Evolutionary conservation across 2,113 vertebrate genomes (phyloP).

Genomic region (Saimiri boliviensis): DNA sequence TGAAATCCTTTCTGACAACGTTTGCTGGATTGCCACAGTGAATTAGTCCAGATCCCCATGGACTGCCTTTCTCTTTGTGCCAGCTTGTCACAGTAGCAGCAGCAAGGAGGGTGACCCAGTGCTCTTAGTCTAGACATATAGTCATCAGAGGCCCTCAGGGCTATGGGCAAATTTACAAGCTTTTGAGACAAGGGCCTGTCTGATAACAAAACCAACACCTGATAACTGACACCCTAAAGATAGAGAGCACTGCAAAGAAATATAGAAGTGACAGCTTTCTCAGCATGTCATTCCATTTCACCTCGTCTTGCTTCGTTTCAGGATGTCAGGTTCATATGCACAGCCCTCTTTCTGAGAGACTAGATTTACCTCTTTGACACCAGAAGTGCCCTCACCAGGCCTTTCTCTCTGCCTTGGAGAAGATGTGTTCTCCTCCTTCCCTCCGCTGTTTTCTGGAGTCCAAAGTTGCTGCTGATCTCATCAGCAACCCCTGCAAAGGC

Average conservation of each 20-base stretch:
- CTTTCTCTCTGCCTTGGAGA: not conserved
- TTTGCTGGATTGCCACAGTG: constrained; percentile 70
- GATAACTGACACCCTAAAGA: constrained; percentile 71
- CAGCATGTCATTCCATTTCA: not conserved
- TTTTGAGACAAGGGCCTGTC: constrained; percentile 70
- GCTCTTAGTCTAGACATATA: constrained; percentile 73
- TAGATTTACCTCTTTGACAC: not conserved
- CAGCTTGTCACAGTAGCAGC: constrained; percentile 68
- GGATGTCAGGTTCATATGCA: not conserved
- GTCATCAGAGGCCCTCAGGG: constrained; percentile 67
- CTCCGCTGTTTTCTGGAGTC: not conserved
- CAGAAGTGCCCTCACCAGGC: not conserved
- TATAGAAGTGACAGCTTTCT: constrained; percentile 25
- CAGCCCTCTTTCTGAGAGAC: not conserved
- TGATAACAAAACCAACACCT: constrained; percentile 74
- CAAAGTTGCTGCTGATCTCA: not conserved
- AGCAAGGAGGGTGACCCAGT: constrained; percentile 72
- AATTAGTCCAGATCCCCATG: constrained; percentile 72
- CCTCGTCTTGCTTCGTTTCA: not conserved
- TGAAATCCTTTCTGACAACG: constrained; percentile 73
- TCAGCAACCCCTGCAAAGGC: not conserved
- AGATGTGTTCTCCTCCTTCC: not conserved
- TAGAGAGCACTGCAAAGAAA: constrained; percentile 38
- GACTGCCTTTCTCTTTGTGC: constrained; percentile 68
- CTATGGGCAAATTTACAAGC: constrained; percentile 72